Base-by-base conservation (phyloP, 2,888 invertebrate species). In the Mesoligia furuncula region DNA sequence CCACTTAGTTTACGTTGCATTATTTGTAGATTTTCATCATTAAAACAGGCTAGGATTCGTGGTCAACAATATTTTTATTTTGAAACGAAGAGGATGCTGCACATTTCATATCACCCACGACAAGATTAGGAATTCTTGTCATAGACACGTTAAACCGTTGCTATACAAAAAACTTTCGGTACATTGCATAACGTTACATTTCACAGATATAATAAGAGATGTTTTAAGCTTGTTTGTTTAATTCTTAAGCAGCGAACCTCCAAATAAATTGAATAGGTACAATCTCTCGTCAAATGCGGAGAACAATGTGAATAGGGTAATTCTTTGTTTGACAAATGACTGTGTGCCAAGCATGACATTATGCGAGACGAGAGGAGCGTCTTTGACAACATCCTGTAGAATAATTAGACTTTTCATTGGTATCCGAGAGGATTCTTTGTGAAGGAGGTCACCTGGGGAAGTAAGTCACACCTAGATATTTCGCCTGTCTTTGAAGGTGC, bases 191-290 rank as follows among this genome's bases (percentile, higher is more conserved):
- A 79, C 81, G n/a, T 74, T 57, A 62, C 31, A 61, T 80, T 80
- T 31, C 15, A 61, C 51, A 67, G 20, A 67, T 54, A 67, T 73
- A 79, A 80, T 80, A 80, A 54, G 81, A 15, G 54, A 62, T 81
- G 75, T 75, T 36, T 65, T 81, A 69, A 76, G n/a, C 68, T 69
- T 69, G 81, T 80, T 80, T 80, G 76, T 69, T 80, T 75, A 81
- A 81, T 81, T 69, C 36, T 81, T 81, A 79, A 62, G 68, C 36
- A 75, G 57, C 65, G 57, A 64, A 68, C 81, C 81, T 48, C 36
- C 54, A 31, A 39, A 67, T 39, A 27, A 73, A 73, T 73, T 67
- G 48, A 64, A 75, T 69, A n/a, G n/a, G n/a, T n/a, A 75, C 48
- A 75, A 81, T 80, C 68, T 81, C 68, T 65, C 48, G 20, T 74